Evolutionary conservation across 2,888 invertebrate species (phyloP).

Genomic region (Sthenelais limicola): DNA sequence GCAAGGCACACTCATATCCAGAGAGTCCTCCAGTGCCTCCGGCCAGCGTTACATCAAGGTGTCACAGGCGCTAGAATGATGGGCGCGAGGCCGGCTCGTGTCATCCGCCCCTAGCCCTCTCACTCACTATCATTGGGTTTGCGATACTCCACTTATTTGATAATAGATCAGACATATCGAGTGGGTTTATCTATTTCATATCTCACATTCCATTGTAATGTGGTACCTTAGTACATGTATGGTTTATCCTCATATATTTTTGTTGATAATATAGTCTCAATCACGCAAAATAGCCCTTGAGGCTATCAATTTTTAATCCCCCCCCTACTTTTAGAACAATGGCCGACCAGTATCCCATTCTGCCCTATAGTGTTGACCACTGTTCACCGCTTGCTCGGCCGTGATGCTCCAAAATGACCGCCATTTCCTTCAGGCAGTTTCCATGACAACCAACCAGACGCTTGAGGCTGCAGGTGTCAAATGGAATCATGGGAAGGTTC

Average conservation of each 20-base stretch:
- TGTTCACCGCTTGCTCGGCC: neutral
- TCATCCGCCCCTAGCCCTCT: neutral
- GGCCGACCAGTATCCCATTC: too few species aligned
- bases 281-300: too few species aligned
- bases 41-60: constrained; percentile 30
- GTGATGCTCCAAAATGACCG: too few species aligned
- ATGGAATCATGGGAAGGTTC: neutral
- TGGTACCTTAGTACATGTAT: too few species aligned
- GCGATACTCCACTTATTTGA: too few species aligned
- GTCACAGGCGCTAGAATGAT: neutral
- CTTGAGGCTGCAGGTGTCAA: neutral
- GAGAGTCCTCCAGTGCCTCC: neutral
- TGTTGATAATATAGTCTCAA: too few species aligned
- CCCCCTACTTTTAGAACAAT: constrained; percentile 9
- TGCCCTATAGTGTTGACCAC: neutral
- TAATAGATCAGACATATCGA: too few species aligned
- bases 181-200: too few species aligned
- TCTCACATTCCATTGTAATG: too few species aligned
- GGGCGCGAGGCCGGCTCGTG: constrained; percentile 2
- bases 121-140: constrained; percentile 7
- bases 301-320: too few species aligned
- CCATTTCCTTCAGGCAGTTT: neutral
- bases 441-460: constrained; percentile 7
- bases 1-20: neutral
- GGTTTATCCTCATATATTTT: too few species aligned